Evolutionary conservation across 2,888 invertebrate genomes (phyloP).

Genomic region (Callimorpha dominula): DNA sequence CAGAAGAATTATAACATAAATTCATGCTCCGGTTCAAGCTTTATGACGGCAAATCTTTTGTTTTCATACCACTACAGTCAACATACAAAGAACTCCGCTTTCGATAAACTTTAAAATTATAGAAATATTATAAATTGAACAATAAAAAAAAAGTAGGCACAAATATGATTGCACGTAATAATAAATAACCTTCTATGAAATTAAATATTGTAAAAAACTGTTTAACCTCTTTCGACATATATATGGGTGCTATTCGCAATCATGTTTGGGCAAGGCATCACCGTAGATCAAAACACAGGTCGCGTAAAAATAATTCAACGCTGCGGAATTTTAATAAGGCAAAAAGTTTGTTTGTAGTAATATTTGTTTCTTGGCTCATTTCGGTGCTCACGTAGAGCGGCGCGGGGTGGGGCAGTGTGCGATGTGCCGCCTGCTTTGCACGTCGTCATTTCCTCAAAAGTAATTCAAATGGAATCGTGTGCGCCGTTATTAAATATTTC

Average conservation of each 20-base stretch:
- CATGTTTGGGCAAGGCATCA: conserved; percentile 4
- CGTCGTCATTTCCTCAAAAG: conserved; percentile 86
- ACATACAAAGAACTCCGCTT: too few species aligned
- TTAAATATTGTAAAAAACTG: neutral
- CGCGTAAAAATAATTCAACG: conserved; percentile 47
- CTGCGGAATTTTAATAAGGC: conserved; percentile 67
- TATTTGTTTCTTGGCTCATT: conserved; percentile 71
- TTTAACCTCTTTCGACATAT: neutral
- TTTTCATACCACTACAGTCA: too few species aligned
- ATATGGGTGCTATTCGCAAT: neutral
- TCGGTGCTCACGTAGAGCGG: conserved; percentile 56
- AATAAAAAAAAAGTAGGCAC: too few species aligned
- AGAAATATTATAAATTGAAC: too few species aligned
- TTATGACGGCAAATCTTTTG: too few species aligned
- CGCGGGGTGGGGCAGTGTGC: conserved; percentile 56
- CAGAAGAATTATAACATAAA: too few species aligned
- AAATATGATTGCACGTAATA: neutral
- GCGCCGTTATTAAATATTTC: conserved; percentile 87
- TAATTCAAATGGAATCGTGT: conserved; percentile 87
- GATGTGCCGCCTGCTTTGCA: conserved; percentile 74
- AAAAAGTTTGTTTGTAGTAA: conserved; percentile 70
- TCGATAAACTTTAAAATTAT: too few species aligned
- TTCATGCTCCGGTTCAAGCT: too few species aligned
- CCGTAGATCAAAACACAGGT: conserved; percentile 37
- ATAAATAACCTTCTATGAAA: neutral